phyloP scores from a whole-genome alignment of 2,888 invertebrate genomes.

The Orchesellides sinensis region DNA sequence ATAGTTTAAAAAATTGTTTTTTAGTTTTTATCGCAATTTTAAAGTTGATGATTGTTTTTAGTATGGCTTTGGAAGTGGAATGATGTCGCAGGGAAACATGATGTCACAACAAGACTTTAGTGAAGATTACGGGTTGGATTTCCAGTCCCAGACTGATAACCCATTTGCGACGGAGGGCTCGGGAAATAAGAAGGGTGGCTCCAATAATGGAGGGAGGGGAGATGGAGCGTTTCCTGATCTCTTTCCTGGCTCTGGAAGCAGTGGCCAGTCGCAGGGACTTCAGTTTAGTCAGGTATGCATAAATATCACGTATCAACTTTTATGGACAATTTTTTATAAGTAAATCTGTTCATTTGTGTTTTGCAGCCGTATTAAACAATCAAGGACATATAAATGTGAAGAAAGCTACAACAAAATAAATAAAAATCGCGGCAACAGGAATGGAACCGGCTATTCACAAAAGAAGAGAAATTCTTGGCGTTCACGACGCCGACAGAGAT shows the following conservation, averaged over 20 bases:
- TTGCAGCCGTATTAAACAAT: too few species aligned
- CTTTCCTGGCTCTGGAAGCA: slow-evolving; percentile 12
- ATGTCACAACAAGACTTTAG: slow-evolving; percentile 73
- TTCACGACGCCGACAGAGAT: too few species aligned
- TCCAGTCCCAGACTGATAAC: slow-evolving; percentile 54
- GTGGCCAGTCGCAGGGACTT: slow-evolving; percentile 68
- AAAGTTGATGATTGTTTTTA: neutral
- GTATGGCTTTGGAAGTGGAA: slow-evolving; percentile 29
- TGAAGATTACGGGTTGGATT: slow-evolving; percentile 68
- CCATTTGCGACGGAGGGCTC: slow-evolving; percentile 8
- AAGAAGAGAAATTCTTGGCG: too few species aligned
- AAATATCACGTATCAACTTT: too few species aligned
- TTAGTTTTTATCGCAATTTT: neutral
- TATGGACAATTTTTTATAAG: too few species aligned
- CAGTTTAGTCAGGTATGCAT: slow-evolving; percentile 73
- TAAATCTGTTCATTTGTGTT: too few species aligned
- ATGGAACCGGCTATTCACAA: too few species aligned
- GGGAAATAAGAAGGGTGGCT: slow-evolving; percentile 7
- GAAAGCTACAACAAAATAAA: too few species aligned
- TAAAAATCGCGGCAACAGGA: too few species aligned
- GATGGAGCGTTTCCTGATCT: slow-evolving; percentile 14
- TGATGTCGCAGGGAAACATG: slow-evolving; percentile 70
- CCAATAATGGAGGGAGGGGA: neutral
- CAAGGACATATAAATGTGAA: too few species aligned
- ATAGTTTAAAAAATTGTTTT: neutral